Percentiles rank a stretch among this genome's conserved stretches.
Conservation (phyloP, 2,888 invertebrate species). For the Oscheius myriophilus region DNA sequence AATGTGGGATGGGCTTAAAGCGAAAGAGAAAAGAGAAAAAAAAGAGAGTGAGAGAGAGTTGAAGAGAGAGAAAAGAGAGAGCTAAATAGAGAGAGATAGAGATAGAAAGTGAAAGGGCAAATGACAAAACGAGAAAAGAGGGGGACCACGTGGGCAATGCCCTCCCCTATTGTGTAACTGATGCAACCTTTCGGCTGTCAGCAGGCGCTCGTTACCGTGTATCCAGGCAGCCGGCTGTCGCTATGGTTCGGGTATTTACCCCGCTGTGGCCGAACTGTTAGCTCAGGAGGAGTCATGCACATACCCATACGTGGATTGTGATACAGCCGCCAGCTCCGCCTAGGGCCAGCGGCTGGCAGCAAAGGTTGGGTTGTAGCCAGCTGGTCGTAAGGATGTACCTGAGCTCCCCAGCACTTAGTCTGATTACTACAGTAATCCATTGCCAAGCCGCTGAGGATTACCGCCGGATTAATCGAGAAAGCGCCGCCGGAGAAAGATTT, state of each 20-base stretch:
- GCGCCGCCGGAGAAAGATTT: not conserved
- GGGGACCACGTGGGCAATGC: no score
- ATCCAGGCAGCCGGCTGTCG: not conserved
- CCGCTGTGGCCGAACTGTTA: constrained; percentile 27
- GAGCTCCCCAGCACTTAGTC: constrained; percentile 18
- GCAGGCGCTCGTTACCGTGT: not conserved
- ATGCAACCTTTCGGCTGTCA: not conserved
- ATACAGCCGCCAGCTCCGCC: constrained; percentile 15
- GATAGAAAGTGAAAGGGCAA: not conserved
- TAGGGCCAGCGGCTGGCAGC: not conserved
- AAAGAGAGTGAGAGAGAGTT: not conserved
- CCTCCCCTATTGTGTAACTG: no score
- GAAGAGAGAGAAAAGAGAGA: not conserved
- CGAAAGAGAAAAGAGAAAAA: not conserved
- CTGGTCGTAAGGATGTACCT: not conserved
- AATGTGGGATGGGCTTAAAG: no score
- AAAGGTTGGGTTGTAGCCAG: not conserved
- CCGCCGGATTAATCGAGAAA: not conserved
- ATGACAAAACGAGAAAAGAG: constrained; percentile 7
- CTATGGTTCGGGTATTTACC: constrained; percentile 22
- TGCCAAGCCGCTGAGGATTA: constrained; percentile 1
- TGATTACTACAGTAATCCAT: constrained; percentile 29
- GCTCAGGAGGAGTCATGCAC: constrained; percentile 32
- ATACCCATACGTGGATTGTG: constrained; percentile 29
- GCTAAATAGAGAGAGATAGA: constrained; percentile 2